phyloP scores from a whole-genome alignment of 2,113 vertebrate species.

The Passerina amoena region DNA sequence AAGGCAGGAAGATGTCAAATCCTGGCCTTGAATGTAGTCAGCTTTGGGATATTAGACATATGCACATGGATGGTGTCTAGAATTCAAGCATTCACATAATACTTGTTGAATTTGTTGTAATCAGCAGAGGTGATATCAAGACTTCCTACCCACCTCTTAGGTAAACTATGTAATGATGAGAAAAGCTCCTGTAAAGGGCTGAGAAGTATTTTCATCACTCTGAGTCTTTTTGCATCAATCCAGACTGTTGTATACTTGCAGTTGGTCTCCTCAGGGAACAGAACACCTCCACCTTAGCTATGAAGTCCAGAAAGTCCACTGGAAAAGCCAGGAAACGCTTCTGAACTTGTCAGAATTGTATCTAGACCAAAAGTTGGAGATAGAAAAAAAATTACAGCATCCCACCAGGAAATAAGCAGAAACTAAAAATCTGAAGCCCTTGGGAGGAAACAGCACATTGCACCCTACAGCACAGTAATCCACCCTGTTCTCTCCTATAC shows the following conservation, averaged over 20 bases:
- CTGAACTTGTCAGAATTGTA: background rate
- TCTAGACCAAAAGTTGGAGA: background rate
- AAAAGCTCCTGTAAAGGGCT: background rate
- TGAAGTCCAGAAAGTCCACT: background rate
- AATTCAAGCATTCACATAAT: background rate
- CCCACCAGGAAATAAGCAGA: background rate
- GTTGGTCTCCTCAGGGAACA: background rate
- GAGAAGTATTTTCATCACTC: background rate
- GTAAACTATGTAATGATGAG: background rate
- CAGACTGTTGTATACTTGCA: background rate
- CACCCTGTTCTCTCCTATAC: background rate
- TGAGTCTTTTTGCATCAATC: background rate
- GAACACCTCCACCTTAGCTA: background rate
- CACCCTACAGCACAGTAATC: background rate
- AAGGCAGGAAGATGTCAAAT: background rate
- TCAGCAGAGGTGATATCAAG: background rate
- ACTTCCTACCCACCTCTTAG: background rate
- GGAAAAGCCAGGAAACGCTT: background rate
- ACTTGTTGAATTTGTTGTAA: background rate
- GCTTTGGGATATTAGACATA: background rate
- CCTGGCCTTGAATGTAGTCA: background rate
- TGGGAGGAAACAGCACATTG: background rate
- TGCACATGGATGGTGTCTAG: background rate
- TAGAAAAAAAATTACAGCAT: background rate
- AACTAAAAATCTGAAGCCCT: background rate